Evolutionary conservation across 1,140 invertebrate species (phyloP), one percentile per base, ranked within the genome.

Genomic region (Patella vulgata): DNA sequence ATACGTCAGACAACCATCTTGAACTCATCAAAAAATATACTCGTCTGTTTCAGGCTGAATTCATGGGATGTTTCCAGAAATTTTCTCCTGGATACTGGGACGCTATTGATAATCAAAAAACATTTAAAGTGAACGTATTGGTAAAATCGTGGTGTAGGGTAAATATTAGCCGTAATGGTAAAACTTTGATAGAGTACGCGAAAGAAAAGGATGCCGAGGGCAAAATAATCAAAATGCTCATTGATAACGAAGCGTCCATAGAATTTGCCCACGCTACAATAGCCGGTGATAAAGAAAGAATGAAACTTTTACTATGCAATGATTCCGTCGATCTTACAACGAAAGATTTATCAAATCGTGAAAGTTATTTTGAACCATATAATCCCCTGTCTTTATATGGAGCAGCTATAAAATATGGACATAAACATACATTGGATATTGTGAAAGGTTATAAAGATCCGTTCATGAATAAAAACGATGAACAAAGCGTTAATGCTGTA

Each of bases 61-160:
- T 58, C 21, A 44, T 60, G 25, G 57, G 53, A 23, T 43, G 47
- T 25, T 72, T 68, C 68, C 62, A 71, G 50, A 74, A 69, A 39
- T 71, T 76, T 48, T 55, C 68, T 1, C 79, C 78, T 0, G 73
- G 74, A 40, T 79, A 75, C 57, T 81, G 79, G 79, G 46, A 58
- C 25, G 75, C 78, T 0, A 71, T 78, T 8, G 59, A 70, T 33
- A 59, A 75, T 17, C 59, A 72, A 63, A 79, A 78, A 51, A 67
- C 69, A 17, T 75, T 72, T 50, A 70, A 71, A 52, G 67, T 80
- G 21, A 75, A 75, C 52, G 63, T 72, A 33, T 66, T 82, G 11
- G 73, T 78, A 27, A 80, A 79, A 64, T 76, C 78, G 1, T 82
- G 78, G 80, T 74, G 75, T 48, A 68, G 77, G 48, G 70, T 82